Conservation (phyloP, 2,888 invertebrate genomes). For the Oxycera nigricornis region DNA sequence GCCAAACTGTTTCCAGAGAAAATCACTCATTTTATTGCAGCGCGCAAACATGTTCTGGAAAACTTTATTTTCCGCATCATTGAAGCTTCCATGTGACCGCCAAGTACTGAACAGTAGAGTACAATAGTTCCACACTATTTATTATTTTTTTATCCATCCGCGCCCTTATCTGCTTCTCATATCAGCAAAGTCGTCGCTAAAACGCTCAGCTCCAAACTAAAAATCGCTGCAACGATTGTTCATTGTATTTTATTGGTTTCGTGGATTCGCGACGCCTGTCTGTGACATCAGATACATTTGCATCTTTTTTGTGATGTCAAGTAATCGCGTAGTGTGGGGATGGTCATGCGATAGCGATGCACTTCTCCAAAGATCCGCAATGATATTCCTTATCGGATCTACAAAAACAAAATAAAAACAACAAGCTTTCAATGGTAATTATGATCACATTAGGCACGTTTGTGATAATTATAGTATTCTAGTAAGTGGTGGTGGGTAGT, state of each 20-base stretch:
- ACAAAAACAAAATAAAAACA: neutral
- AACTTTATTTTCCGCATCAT: neutral
- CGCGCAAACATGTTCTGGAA: no score
- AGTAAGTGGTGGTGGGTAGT: no score
- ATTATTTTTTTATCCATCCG: neutral
- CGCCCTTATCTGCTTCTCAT: neutral
- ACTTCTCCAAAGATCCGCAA: neutral
- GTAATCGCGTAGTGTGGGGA: neutral
- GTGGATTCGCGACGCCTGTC: no score
- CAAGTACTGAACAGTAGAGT: neutral
- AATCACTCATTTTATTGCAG: no score
- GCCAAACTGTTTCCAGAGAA: no score
- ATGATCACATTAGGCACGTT: neutral
- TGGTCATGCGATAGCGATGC: neutral
- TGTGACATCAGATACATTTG: neutral
- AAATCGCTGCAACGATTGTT: neutral
- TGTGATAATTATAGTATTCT: neutral
- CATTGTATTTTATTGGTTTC: no score
- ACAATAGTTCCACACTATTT: neutral
- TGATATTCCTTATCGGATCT: neutral
- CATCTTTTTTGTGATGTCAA: neutral
- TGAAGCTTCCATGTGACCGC: neutral
- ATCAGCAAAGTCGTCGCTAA: neutral
- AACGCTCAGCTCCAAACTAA: no score
- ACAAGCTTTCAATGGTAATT: neutral